These are phyloP conservation scores for Drosophila prolongata DNA, from an alignment of 2,888 invertebrate genomes.

Conservation along the genomic window DNA sequence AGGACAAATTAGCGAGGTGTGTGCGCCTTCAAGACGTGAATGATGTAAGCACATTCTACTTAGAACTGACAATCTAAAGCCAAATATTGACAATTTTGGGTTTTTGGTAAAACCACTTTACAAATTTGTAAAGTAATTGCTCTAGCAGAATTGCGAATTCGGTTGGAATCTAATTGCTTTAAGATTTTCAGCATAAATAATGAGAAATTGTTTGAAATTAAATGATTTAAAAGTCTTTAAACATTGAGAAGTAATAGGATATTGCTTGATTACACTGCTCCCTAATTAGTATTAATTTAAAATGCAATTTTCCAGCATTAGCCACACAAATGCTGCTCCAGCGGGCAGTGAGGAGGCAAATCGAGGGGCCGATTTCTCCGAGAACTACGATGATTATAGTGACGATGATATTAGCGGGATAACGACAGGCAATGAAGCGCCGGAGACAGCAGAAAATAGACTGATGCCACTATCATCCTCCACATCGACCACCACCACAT, in stretches of 20 bases:
- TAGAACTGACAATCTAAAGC: constrained; percentile 36
- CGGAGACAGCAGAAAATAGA: constrained; percentile 64
- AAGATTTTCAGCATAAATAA: not conserved
- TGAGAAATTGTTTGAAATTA: not conserved
- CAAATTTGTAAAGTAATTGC: constrained; percentile 35
- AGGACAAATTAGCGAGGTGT: constrained; percentile 67
- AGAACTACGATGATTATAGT: constrained; percentile 65
- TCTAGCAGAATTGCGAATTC: constrained; percentile 13
- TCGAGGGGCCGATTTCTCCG: constrained; percentile 44
- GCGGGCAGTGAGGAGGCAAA: constrained; percentile 47
- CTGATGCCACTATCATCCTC: constrained; percentile 44
- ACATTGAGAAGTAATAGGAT: not conserved
- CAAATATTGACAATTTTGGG: constrained; percentile 33
- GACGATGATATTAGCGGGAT: constrained; percentile 70
- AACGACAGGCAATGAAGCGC: constrained; percentile 34
- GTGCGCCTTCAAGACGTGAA: constrained; percentile 30
- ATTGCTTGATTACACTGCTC: not conserved
- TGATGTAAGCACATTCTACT: constrained; percentile 37
- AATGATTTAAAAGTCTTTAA: not conserved
- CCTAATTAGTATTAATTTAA: constrained; percentile 1
- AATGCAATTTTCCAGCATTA: constrained; percentile 59
- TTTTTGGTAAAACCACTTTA: constrained; percentile 48
- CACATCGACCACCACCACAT: constrained; percentile 69
- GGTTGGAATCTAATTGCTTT: not conserved
- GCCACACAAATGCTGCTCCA: constrained; percentile 73